Percentiles rank a stretch among this genome's conserved stretches.
These are phyloP conservation scores for Lobophora halterata DNA, from an alignment of 2,888 invertebrate species.

Conservation along the genomic window DNA sequence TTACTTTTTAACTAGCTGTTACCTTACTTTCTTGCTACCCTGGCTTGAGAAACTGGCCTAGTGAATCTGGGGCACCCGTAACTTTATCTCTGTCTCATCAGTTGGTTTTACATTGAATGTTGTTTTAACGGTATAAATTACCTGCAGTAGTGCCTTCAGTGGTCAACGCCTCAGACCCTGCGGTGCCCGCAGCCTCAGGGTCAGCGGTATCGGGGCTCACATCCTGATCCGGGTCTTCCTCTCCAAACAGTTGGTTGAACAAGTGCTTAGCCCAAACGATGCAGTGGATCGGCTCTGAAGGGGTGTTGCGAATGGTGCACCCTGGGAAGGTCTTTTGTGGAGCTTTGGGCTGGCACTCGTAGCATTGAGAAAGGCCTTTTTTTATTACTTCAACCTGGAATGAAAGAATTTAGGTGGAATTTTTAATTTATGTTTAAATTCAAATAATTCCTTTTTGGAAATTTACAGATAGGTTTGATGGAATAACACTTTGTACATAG, in stretches of 20 bases:
- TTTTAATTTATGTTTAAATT: too few species aligned
- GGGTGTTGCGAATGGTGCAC: slow-evolving; percentile 99
- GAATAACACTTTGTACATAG: too few species aligned
- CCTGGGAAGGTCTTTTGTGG: slow-evolving; percentile 97
- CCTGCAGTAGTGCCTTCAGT: slow-evolving; percentile 70
- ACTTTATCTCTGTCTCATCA: too few species aligned
- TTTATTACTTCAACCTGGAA: slow-evolving; percentile 89
- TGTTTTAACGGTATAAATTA: neutral
- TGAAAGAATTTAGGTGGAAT: neutral
- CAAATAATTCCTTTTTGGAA: too few species aligned
- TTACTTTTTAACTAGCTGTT: too few species aligned
- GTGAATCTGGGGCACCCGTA: too few species aligned
- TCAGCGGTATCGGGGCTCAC: slow-evolving; percentile 98
- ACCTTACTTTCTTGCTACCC: too few species aligned
- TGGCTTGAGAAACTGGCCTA: too few species aligned
- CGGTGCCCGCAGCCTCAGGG: slow-evolving; percentile 91
- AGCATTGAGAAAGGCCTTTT: slow-evolving; percentile 95
- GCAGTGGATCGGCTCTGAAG: slow-evolving; percentile 99
- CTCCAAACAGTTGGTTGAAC: slow-evolving; percentile 99
- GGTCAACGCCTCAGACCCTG: slow-evolving; percentile 81
- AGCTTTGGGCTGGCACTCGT: slow-evolving; percentile 96
- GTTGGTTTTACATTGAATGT: too few species aligned
- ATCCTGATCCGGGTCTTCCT: slow-evolving; percentile 96
- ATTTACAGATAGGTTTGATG: too few species aligned
- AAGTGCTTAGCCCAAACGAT: slow-evolving; percentile 99